Conservation (phyloP, 2,888 invertebrate genomes). For the Clusia tigrina region DNA sequence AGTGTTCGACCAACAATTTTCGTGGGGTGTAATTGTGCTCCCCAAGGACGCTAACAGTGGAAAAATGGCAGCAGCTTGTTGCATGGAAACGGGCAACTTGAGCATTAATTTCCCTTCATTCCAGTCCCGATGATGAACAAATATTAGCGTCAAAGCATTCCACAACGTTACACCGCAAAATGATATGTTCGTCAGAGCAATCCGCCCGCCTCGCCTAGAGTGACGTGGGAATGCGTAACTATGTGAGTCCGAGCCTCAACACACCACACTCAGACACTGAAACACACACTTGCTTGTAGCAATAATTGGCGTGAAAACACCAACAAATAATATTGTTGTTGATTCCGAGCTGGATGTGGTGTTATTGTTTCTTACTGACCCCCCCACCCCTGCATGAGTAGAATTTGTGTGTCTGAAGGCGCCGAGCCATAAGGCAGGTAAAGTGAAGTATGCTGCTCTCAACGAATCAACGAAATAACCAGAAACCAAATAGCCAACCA, state of each 20-base stretch:
- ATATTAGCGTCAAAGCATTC: too few species aligned
- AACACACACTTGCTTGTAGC: too few species aligned
- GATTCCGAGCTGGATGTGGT: neutral
- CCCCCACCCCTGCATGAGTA: neutral
- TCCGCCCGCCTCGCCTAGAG: neutral
- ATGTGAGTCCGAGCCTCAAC: neutral
- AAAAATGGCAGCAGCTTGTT: conserved; percentile 3
- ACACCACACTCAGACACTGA: too few species aligned
- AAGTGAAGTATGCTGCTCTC: neutral
- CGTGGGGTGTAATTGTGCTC: neutral
- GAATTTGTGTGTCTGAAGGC: neutral
- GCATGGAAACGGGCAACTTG: conserved; percentile 11
- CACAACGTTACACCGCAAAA: too few species aligned
- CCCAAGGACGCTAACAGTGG: neutral
- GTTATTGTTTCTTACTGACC: conserved; percentile 1
- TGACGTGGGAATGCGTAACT: neutral
- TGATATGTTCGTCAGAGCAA: too few species aligned
- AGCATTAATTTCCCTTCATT: neutral
- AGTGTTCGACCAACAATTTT: neutral
- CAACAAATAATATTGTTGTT: conserved; percentile 1
- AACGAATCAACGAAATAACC: too few species aligned
- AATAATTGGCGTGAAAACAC: conserved; percentile 10
- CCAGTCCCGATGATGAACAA: too few species aligned
- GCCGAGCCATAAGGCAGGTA: neutral
- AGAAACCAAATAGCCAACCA: too few species aligned